Conservation (phyloP, 1,140 invertebrate genomes). For the Zaprionus gabonicus region DNA sequence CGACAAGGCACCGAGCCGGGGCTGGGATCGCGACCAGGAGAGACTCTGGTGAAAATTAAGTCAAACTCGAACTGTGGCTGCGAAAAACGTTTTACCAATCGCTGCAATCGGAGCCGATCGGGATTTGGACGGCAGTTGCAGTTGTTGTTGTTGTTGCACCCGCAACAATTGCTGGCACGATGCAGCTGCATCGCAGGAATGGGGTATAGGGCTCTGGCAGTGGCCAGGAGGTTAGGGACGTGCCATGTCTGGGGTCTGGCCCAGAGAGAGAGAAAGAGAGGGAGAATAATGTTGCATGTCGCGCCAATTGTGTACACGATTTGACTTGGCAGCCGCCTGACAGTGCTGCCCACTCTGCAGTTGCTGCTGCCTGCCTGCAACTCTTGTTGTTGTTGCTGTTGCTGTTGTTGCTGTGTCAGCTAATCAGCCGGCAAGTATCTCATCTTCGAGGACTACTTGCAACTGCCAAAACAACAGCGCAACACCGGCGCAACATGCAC, state of each 20-base stretch:
- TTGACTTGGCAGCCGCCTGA: constrained; percentile 82
- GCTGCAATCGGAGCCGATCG: constrained; percentile 63
- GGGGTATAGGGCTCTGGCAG: constrained; percentile 29
- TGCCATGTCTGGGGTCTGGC: constrained; percentile 23
- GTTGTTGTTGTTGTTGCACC: constrained; percentile 38
- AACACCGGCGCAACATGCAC: constrained; percentile 70
- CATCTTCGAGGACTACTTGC: constrained; percentile 83
- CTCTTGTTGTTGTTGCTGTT: constrained; percentile 46
- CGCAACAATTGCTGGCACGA: constrained; percentile 37
- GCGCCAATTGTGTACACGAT: constrained; percentile 83
- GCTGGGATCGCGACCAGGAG: constrained; percentile 21
- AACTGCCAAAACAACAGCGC: constrained; percentile 79
- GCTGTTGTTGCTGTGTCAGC: constrained; percentile 72
- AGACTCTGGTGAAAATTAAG: constrained; percentile 81
- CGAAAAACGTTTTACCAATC: constrained; percentile 78
- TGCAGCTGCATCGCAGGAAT: constrained; percentile 33
- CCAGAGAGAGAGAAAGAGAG: constrained; percentile 9
- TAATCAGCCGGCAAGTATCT: constrained; percentile 84
- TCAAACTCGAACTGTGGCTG: constrained; percentile 67
- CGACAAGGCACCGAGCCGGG: not conserved
- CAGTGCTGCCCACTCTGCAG: constrained; percentile 74
- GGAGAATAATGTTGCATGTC: constrained; percentile 82
- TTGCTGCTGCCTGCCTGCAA: constrained; percentile 34
- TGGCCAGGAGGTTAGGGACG: constrained; percentile 27
- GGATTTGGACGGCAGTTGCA: constrained; percentile 39